Percentiles rank a stretch among this genome's conserved stretches.
Conservation (phyloP, 2,797 vertebrate species). For the Sciurus vulgaris region DNA sequence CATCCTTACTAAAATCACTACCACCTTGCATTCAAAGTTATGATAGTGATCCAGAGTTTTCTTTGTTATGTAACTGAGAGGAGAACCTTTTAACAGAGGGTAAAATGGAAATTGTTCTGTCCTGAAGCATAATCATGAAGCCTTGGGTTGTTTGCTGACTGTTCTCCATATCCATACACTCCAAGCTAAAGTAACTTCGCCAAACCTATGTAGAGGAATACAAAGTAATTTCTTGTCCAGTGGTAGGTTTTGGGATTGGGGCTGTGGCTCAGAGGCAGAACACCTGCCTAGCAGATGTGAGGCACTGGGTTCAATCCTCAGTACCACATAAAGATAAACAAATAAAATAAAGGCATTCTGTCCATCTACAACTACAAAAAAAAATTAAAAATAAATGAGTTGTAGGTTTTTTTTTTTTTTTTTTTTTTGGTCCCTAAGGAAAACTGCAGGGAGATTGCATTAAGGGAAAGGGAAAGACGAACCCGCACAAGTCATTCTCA, state of each 20-base stretch:
- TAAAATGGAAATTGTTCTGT: conserved; percentile 22
- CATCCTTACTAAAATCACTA: not conserved
- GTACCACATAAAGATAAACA: too few species aligned
- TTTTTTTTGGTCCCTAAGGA: not conserved
- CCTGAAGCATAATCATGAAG: conserved; percentile 34
- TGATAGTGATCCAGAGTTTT: not conserved
- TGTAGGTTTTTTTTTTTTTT: too few species aligned
- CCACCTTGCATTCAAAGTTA: not conserved
- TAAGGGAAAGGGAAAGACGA: conserved; percentile 27
- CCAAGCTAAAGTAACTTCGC: not conserved
- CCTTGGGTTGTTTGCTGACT: not conserved
- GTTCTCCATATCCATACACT: not conserved
- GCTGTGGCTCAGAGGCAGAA: too few species aligned
- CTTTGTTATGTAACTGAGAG: not conserved
- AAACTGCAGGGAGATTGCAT: not conserved
- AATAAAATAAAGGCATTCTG: too few species aligned
- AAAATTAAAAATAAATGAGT: not conserved
- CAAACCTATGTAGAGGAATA: not conserved
- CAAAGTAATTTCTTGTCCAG: conserved; percentile 28
- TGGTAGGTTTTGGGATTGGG: not conserved
- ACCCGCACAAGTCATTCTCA: not conserved
- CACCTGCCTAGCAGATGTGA: too few species aligned
- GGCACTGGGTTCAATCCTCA: too few species aligned
- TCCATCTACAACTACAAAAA: too few species aligned
- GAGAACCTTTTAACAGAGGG: conserved; percentile 45